Percentiles rank a stretch among this genome's conserved stretches.
Conservation (phyloP, 1,140 invertebrate genomes). For the Tetramorium parvispinum region DNA sequence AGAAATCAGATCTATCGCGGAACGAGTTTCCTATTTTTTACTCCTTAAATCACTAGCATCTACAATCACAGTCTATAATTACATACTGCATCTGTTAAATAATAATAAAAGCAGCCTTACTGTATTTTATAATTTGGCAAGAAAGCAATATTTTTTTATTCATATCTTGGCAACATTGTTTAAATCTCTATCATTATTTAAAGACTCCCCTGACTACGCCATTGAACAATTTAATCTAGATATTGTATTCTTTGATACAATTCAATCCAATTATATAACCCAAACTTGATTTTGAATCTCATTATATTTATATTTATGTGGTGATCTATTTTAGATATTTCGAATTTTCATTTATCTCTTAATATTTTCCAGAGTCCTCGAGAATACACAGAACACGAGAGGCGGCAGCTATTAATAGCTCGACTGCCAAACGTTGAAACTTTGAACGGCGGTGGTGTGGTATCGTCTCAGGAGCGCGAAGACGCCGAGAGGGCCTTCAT, state of each 20-base stretch:
- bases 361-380: constrained; percentile 88
- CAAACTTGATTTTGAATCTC: neutral
- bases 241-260: neutral
- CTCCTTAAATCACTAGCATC: neutral
- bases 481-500: constrained; percentile 97
- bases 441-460: constrained; percentile 95
- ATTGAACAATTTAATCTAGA: neutral
- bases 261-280: neutral
- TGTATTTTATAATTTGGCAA: neutral
- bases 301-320: neutral
- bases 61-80: neutral
- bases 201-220: too few species aligned
- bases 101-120: neutral
- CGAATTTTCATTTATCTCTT: neutral
- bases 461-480: constrained; percentile 93
- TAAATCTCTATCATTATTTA: neutral
- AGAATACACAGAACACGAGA: constrained; percentile 94
- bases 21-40: constrained; percentile 9
- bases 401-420: constrained; percentile 94
- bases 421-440: constrained; percentile 93
- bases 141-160: neutral
- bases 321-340: neutral
- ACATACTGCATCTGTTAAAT: too few species aligned
- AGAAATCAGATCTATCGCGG: neutral
- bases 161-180: neutral